These are phyloP conservation scores for Nycteola revayana DNA, from an alignment of 2,888 invertebrate species.

Conservation along the genomic window DNA sequence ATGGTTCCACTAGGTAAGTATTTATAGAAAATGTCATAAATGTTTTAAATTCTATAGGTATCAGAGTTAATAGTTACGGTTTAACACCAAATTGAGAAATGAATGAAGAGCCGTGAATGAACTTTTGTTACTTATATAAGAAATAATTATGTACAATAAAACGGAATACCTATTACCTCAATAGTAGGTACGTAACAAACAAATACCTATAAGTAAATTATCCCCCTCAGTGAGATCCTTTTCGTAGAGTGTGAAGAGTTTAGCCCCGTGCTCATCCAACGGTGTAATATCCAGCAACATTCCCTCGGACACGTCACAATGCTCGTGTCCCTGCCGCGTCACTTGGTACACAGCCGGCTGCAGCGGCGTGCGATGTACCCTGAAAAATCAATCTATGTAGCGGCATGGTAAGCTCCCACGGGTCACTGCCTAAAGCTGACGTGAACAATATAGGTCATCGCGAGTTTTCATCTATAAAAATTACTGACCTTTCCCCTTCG, in stretches of 20 bases:
- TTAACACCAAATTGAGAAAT: no score
- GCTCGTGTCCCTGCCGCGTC: conserved; percentile 86
- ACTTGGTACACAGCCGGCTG: conserved; percentile 86
- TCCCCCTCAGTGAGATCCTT: conserved; percentile 88
- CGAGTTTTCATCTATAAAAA: conserved; percentile 17
- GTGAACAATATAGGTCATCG: conserved; percentile 19
- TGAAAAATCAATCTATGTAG: conserved; percentile 37
- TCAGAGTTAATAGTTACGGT: no score
- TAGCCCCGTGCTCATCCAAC: conserved; percentile 83
- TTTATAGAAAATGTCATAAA: no score
- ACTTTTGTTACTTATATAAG: no score
- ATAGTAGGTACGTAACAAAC: no score
- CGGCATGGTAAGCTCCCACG: conserved; percentile 11
- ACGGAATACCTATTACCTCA: no score
- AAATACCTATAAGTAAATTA: conserved; percentile 88
- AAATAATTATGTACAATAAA: no score
- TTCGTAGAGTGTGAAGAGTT: conserved; percentile 87
- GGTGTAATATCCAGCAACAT: conserved; percentile 87
- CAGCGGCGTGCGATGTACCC: conserved; percentile 79
- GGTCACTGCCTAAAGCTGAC: conserved; percentile 19
- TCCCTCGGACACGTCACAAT: conserved; percentile 87
- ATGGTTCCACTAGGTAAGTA: no score
- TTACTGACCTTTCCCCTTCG: conserved; percentile 57
- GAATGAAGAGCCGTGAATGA: no score
- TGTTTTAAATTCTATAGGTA: no score